These are phyloP conservation scores for Vespertilio murinus DNA, from an alignment of 2,797 vertebrate genomes.

Conservation along the genomic window DNA sequence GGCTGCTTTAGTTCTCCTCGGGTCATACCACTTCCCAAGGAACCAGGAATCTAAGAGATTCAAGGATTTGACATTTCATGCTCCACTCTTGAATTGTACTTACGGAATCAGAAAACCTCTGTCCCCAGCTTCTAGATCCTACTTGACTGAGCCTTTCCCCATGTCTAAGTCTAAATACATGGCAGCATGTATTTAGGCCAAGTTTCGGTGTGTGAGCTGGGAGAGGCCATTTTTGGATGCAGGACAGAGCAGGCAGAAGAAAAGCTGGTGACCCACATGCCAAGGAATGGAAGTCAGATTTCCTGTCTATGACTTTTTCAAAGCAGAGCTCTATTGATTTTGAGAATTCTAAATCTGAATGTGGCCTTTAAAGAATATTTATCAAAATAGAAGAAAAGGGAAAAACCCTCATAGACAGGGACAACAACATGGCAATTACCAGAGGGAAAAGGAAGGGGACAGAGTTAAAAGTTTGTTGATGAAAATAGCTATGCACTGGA, in stretches of 20 bases:
- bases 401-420: background rate
- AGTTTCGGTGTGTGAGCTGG: background rate
- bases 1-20: background rate
- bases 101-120: background rate
- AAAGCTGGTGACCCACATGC: background rate
- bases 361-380: background rate
- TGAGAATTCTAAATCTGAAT: background rate
- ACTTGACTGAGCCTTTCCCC: too few relatives aligned
- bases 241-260: background rate
- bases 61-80: too few relatives aligned
- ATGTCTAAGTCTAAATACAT: background rate
- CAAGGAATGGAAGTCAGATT: background rate
- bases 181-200: background rate
- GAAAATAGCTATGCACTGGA: background rate
- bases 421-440: background rate
- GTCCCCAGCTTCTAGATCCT: background rate
- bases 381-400: background rate
- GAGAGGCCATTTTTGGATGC: background rate
- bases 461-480: background rate
- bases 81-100: background rate
- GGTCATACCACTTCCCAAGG: background rate
- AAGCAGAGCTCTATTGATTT: background rate
- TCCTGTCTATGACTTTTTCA: background rate
- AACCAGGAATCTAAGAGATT: background rate
- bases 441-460: background rate